Base-by-base conservation (phyloP, 1,140 invertebrate genomes). In the Cyrtorhinus lividipennis region DNA sequence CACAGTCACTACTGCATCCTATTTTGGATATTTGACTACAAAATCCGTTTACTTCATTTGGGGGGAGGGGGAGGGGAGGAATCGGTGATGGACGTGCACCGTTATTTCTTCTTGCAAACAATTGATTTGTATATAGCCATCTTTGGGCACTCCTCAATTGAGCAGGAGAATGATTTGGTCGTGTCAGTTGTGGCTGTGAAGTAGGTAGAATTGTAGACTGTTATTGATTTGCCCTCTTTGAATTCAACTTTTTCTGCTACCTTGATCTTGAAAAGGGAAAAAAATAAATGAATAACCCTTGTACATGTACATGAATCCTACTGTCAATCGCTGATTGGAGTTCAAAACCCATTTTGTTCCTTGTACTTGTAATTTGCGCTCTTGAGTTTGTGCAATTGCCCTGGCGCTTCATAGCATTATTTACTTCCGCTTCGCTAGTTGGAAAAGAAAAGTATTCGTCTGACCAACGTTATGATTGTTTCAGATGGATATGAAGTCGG, bases 401-500 rank as follows among this genome's bases (percentile, higher is more conserved):
- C 56, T 46, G 20, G 48, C 20, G 48, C 48, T 53, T 53, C 8
- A 53, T 10, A 22, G 48, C 48, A 12, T 53, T 10, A 46, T 59
- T 61, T 62, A 63, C 45, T 57, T 57, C 59, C 59, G 62, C 62
- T 62, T 38, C 58, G 45, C 61, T 60, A 56, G 64, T 45, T 45
- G 61, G 44, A 27, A 61, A 15, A 53, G 23, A 71, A 65, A 65
- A 69, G 67, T 62, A 53, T 53, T 53, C 48, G 48, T 53, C 48
- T 59, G 25, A 59, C 57, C 22, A 24, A 25, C 74, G 76, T 78
- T 75, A 64, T 72, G 73, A 72, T 78, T 75, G 73, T 81, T 82
- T 76, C 84, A 90, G 87, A 89, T 90, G 87, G 87, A 90, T 81
- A 87, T 89, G 85, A 90, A 90, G 83, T 87, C 85, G 80, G 86